A percentile compares a stretch with the other conserved stretches of the same genome.
These are phyloP conservation scores for Penaeus monodon DNA, from an alignment of 2,888 invertebrate species.

Conservation along the genomic window DNA sequence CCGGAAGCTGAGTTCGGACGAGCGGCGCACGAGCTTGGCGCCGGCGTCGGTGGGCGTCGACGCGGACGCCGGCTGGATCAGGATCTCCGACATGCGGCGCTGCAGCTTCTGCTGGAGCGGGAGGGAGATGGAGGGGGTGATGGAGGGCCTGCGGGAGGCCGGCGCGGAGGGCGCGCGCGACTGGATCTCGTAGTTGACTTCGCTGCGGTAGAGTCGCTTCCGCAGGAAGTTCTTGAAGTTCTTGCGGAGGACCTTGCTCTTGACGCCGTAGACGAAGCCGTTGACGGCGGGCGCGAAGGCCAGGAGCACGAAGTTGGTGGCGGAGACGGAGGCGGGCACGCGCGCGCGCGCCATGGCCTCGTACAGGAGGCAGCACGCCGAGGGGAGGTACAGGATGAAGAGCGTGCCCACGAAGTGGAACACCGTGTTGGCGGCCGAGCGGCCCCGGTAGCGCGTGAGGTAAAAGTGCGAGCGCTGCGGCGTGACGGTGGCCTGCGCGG, in stretches of 20 bases:
- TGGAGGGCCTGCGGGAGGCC: constrained; percentile 80
- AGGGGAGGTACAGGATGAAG: constrained; percentile 81
- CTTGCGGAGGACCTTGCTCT: constrained; percentile 79
- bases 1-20: constrained; percentile 41
- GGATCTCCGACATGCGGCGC: constrained; percentile 59
- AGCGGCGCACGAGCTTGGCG: constrained; percentile 33
- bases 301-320: constrained; percentile 76
- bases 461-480: constrained; percentile 82
- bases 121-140: constrained; percentile 72
- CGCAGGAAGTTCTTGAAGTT: constrained; percentile 83
- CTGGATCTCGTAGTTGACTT: constrained; percentile 84
- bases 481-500: constrained; percentile 79
- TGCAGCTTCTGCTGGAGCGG: constrained; percentile 54
- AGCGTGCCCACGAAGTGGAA: constrained; percentile 81
- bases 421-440: constrained; percentile 78
- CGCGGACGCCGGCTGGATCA: constrained; percentile 40
- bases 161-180: constrained; percentile 84
- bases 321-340: constrained; percentile 66
- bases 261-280: constrained; percentile 82
- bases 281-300: constrained; percentile 82
- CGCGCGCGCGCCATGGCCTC: constrained; percentile 71
- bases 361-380: constrained; percentile 80
- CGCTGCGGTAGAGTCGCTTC: constrained; percentile 83
- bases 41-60: constrained; percentile 23
- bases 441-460: constrained; percentile 74